These are phyloP conservation scores for Ctenodactylus gundi DNA, from an alignment of 2,113 vertebrate species.

Conservation along the genomic window DNA sequence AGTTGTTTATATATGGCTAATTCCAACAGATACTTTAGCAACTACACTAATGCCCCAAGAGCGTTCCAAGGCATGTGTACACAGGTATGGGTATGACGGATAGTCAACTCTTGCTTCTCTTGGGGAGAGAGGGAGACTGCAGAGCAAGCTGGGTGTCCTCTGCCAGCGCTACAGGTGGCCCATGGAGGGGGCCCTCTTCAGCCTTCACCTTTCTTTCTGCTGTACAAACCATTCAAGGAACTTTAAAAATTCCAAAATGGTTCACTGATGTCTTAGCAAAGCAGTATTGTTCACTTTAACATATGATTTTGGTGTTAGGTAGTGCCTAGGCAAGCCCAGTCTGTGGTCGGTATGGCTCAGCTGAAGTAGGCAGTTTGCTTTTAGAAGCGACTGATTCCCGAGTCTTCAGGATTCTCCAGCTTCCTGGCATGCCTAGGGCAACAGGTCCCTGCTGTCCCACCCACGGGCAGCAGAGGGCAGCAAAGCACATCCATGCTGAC, in stretches of 20 bases:
- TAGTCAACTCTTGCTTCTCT: background rate
- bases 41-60: too few relatives aligned
- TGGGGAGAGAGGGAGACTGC: background rate
- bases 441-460: background rate
- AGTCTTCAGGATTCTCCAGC: background rate
- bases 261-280: background rate
- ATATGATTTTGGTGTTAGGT: background rate
- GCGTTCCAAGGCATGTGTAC: too few relatives aligned
- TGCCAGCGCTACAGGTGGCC: background rate
- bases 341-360: background rate
- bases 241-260: background rate
- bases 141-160: background rate
- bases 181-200: background rate
- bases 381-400: background rate
- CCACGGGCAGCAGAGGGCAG: slow-evolving; percentile 34
- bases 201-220: background rate
- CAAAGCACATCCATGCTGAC: background rate
- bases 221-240: background rate
- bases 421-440: background rate
- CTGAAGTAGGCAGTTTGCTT: background rate
- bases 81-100: rapidly evolving
- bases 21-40: too few relatives aligned
- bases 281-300: background rate
- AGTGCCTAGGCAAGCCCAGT: background rate
- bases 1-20: too few relatives aligned